phyloP scores from a whole-genome alignment of 1,140 invertebrate species.

The Pogonognathellus flavescens region DNA sequence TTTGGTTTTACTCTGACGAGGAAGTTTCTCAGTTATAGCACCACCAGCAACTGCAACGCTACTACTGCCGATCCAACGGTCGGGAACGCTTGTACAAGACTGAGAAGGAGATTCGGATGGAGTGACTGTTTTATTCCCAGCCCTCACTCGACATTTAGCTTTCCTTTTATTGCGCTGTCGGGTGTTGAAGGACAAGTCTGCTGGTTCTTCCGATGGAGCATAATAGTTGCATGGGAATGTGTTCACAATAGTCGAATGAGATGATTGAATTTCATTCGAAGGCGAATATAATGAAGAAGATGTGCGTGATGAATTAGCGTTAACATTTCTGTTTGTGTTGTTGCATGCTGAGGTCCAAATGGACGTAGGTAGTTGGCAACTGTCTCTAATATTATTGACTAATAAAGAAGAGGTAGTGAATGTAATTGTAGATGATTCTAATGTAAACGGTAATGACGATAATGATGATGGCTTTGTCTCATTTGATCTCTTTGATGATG shows the following conservation, averaged over 20 bases:
- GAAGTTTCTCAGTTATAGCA: not conserved
- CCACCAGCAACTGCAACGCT: not conserved
- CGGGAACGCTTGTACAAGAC: conserved; percentile 1
- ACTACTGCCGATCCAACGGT: conserved; percentile 14
- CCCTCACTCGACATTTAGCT: not conserved
- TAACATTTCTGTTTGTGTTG: not conserved
- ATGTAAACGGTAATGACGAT: conserved; percentile 8
- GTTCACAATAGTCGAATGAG: not conserved
- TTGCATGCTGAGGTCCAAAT: not conserved
- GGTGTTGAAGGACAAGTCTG: conserved; percentile 32
- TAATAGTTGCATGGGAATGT: conserved; percentile 5
- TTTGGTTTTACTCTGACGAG: not conserved
- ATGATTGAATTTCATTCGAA: not conserved
- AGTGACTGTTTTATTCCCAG: conserved; percentile 25
- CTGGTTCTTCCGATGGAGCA: not conserved
- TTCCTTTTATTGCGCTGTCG: conserved; percentile 25
- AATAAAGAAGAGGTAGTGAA: not conserved
- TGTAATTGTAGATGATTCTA: not conserved
- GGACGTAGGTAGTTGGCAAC: not conserved
- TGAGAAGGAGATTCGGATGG: not conserved
- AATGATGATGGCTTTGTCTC: conserved; percentile 32
- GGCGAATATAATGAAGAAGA: conserved; percentile 6
- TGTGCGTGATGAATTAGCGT: conserved; percentile 20
- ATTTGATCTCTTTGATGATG: conserved; percentile 15
- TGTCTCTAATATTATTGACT: not conserved